Percentiles rank a stretch among this genome's conserved stretches.
These are phyloP conservation scores for Chirona hameri DNA, from an alignment of 2,888 invertebrate species.

Conservation along the genomic window DNA sequence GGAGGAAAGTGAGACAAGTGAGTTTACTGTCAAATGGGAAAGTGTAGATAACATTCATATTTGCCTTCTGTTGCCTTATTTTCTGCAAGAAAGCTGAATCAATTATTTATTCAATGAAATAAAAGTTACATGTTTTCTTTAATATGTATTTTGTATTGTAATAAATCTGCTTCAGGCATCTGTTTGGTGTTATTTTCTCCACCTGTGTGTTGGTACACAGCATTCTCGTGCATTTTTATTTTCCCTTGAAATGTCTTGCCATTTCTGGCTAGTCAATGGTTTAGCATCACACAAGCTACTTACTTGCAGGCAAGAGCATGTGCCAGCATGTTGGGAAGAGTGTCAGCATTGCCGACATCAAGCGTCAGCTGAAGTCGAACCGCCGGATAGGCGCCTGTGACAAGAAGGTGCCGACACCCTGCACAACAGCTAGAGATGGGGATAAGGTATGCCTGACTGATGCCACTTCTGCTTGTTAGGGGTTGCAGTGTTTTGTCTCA, in stretches of 20 bases:
- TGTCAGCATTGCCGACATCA: background rate
- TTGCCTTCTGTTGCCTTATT: too few relatives aligned
- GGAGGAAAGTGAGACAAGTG: background rate
- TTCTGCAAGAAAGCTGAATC: too few relatives aligned
- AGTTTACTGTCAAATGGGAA: background rate
- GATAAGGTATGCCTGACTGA: background rate
- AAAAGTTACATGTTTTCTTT: background rate
- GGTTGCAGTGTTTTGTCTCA: too few relatives aligned
- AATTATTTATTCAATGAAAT: too few relatives aligned
- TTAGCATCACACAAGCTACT: background rate
- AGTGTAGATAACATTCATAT: too few relatives aligned
- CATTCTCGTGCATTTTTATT: background rate
- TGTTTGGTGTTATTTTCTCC: background rate
- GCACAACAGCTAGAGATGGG: background rate
- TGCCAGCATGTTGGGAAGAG: background rate
- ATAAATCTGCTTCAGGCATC: background rate
- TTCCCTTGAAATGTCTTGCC: too few relatives aligned
- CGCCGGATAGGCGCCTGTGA: background rate
- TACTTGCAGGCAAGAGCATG: background rate
- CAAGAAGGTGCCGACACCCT: conserved; percentile 14
- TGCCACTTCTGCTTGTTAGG: too few relatives aligned
- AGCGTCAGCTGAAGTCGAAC: background rate
- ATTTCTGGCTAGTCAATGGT: too few relatives aligned
- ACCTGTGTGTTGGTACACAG: background rate
- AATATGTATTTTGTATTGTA: background rate